Evolutionary conservation across 2,797 vertebrate genomes (phyloP), one percentile per base, ranked within the genome.

Genomic region (Naso thynnoides): DNA sequence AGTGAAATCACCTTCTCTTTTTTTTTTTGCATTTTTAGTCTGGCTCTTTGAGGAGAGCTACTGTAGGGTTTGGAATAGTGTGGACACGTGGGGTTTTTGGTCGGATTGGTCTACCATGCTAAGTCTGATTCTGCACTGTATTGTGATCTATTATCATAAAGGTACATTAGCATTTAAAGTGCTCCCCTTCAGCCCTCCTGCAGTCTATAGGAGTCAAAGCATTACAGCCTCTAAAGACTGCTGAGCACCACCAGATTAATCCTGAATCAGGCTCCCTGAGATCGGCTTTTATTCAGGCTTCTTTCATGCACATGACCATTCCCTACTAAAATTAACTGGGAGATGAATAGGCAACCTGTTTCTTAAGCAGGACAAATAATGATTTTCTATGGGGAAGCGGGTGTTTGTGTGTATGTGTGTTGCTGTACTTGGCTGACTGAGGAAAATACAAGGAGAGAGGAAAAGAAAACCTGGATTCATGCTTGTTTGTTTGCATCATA

Each of bases 91-190:
- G 54, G 44, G 39, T 55, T 70, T 76, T 81, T 47, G 50, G 38
- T 62, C 53, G 60, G 76, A 83, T 59, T 78, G 82, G 85, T 87
- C 79, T 69, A 78, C 18, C 48, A 79, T 73, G 62, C 82, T 62
- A 36, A 79, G 66, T 80, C 81, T 61, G 73, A 75, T 84, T 89
- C 70, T 74, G 81, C 85, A 84, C 82, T 81, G 76, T 81, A 63
- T 84, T 86, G 82, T 86, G 85, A 84, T 88, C 68, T 83, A 90
- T 91, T 90, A 89, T 90, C 84, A 88, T 90, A 89, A 82, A 88
- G 87, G 55, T 0, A 81, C 79, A 92, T 93, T 92, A 91, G 88
- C 91, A 91, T 93, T 91, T 91, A 91, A 91, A 92, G 89, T 92
- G 89, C 78, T 90, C 78, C 88, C 82, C 82, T 76, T 71, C 85